Base-by-base conservation (phyloP, 2,113 vertebrate genomes). In the Marmota monax region DNA sequence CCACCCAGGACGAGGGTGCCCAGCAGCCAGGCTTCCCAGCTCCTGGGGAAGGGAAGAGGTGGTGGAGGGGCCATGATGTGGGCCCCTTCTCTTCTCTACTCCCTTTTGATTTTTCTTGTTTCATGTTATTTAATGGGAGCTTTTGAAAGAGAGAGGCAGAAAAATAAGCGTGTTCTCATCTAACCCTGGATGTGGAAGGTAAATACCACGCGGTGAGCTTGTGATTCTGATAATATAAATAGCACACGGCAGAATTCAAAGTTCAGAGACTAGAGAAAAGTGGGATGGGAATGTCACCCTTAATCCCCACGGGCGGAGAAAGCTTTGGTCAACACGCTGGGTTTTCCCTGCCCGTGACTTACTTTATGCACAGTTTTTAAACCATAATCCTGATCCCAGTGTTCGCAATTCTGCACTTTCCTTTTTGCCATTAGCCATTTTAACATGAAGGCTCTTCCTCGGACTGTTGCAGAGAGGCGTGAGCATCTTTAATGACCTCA, bases 321-420 rank as follows among this genome's bases (percentile, higher is more conserved):
- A 67, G 86, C 83, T 76, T 83, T 72, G 56, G 83, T 92, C 85
- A 90, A 69, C 42, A 51, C 39, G 85, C 39, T 42, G 42, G 17
- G 10, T 0, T 56, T 76, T 88, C 63, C 56, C 63, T 32, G 61
- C 37, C 88, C 61, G 23, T 9, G 80, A 77, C 91, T 96, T 92
- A 94, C 69, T 94, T 76, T 70, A 34, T 34, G 51, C 65, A 48
- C 67, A 58, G 45, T 79, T 93, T 97, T 96, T 96, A 97, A 97
- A 78, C 74, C 85, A 80, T 93, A 96, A 97, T 96, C 95, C 96
- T 95, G 53, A 89, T 85, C 78, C 78, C 74, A 25, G 29, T 1
- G n/a, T 83, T 11, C 39, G 37, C 37, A 39, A 37, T 95, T 96
- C 84, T 82, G 42, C 84, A 84, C 95, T 94, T 94, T 70, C 4